phyloP scores from a whole-genome alignment of 2,113 vertebrate species.

The Pavo muticus region DNA sequence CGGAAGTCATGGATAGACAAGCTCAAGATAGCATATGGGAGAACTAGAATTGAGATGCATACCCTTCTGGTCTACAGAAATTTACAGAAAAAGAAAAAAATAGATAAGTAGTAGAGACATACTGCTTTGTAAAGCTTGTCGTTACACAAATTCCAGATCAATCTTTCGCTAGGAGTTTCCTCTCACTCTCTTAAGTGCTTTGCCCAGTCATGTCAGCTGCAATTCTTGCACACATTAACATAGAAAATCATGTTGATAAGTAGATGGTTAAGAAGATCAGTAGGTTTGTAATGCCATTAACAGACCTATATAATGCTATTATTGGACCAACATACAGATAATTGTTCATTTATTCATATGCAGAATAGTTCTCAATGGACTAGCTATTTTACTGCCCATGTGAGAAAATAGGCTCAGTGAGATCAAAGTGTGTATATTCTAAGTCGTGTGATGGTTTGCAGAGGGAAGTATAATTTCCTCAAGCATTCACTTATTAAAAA shows the following conservation, averaged over 20 bases:
- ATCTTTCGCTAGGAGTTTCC: background rate
- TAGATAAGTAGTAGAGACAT: background rate
- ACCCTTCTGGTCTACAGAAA: background rate
- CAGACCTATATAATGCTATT: background rate
- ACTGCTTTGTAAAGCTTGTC: background rate
- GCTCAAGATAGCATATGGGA: background rate
- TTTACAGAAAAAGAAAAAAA: background rate
- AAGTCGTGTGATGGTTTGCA: background rate
- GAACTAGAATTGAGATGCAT: background rate
- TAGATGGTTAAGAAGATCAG: background rate
- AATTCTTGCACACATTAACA: background rate
- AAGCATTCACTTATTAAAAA: background rate
- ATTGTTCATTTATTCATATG: constrained; percentile 10
- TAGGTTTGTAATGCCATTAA: constrained; percentile 3
- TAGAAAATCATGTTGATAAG: background rate
- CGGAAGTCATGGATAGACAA: background rate
- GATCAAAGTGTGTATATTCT: background rate
- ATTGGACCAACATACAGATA: background rate
- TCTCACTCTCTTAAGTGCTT: background rate
- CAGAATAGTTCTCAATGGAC: background rate
- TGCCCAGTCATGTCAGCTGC: background rate
- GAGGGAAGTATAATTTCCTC: background rate
- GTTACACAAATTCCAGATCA: background rate
- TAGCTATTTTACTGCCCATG: background rate
- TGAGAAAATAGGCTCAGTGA: background rate